Percentiles rank a stretch among this genome's conserved stretches.
These are phyloP conservation scores for Heliconius hermathena DNA, from an alignment of 1,140 invertebrate species.

Conservation along the genomic window DNA sequence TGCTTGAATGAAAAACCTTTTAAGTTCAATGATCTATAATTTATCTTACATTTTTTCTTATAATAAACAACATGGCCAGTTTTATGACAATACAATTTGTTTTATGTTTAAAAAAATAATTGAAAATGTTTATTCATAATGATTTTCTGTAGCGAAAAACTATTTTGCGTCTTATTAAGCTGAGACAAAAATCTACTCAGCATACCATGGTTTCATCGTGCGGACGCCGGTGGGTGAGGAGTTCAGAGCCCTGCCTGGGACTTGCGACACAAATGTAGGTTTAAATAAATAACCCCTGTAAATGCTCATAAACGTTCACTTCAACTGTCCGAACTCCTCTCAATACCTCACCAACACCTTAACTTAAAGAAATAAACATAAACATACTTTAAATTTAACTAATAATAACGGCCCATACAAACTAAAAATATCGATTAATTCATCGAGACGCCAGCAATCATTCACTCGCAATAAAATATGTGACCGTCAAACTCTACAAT, in stretches of 20 bases:
- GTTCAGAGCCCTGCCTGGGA: no score
- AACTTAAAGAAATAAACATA: no score
- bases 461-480: slow-evolving; percentile 22
- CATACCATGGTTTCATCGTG: no score
- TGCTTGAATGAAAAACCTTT: not conserved
- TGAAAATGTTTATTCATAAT: not conserved
- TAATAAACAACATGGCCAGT: not conserved
- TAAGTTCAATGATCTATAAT: not conserved
- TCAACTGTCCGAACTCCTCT: no score
- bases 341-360: no score
- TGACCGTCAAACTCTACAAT: slow-evolving; percentile 16
- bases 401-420: not conserved
- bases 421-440: slow-evolving; percentile 7
- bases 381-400: not conserved
- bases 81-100: not conserved
- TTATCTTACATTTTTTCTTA: not conserved
- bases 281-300: no score
- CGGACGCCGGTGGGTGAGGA: no score
- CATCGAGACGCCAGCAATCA: not conserved
- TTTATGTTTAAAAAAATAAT: not conserved
- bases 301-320: no score
- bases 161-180: not conserved
- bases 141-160: not conserved
- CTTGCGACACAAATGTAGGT: no score
- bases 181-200: no score